Conservation (phyloP, 2,888 invertebrate genomes). For the Leptopilina myrica region DNA sequence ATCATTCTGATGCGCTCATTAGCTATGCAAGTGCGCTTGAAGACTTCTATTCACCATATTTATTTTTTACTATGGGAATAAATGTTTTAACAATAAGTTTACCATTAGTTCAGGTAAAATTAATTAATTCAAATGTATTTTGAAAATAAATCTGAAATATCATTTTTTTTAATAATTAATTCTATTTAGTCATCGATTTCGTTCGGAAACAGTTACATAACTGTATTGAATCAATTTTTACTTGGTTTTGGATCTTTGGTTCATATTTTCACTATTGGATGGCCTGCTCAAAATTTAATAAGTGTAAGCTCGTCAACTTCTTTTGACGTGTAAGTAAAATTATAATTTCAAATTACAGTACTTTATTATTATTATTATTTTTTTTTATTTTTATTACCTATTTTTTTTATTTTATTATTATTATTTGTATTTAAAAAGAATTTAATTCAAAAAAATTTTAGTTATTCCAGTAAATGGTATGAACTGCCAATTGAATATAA, state of each 20-base stretch:
- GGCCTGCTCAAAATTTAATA: slow-evolving; percentile 18
- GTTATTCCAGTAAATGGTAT: too few species aligned
- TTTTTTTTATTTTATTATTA: too few species aligned
- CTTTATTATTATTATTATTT: too few species aligned
- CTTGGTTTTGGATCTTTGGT: neutral
- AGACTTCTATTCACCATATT: slow-evolving; percentile 1
- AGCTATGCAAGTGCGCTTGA: neutral
- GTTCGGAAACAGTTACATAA: neutral
- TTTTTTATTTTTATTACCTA: too few species aligned
- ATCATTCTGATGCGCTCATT: too few species aligned
- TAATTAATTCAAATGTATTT: neutral
- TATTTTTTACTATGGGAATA: neutral
- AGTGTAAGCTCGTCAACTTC: neutral
- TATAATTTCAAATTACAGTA: too few species aligned
- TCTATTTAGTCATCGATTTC: neutral
- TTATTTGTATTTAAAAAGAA: too few species aligned
- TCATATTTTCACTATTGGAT: neutral
- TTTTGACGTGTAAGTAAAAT: neutral
- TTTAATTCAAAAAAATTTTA: too few species aligned
- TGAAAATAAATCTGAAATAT: neutral
- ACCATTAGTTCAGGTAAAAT: neutral
- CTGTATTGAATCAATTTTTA: neutral
- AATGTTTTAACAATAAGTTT: slow-evolving; percentile 21
- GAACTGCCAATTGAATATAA: too few species aligned
- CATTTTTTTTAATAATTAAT: neutral